phyloP scores from a whole-genome alignment of 1,140 invertebrate genomes.

The Drosophila kikkawai region DNA sequence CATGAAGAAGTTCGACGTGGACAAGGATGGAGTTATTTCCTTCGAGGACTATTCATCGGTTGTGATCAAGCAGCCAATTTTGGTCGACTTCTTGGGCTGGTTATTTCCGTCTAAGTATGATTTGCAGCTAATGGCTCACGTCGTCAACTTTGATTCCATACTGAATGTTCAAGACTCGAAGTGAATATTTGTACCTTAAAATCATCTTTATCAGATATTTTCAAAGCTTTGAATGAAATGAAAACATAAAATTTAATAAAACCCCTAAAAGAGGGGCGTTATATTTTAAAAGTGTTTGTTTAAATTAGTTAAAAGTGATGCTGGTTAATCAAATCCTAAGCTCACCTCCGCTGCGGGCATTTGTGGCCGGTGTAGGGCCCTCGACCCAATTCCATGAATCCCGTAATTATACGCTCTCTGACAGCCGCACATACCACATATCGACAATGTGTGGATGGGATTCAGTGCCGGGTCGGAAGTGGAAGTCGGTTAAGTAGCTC shows the following conservation, averaged over 20 bases:
- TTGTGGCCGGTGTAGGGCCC: slow-evolving; percentile 49
- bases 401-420: slow-evolving; percentile 36
- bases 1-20: slow-evolving; percentile 90
- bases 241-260: neutral
- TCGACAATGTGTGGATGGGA: slow-evolving; percentile 20
- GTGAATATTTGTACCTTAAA: neutral
- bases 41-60: slow-evolving; percentile 89
- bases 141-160: slow-evolving; percentile 35
- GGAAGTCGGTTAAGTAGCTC: slow-evolving; percentile 74
- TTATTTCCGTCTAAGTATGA: slow-evolving; percentile 87
- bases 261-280: no score
- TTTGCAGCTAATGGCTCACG: slow-evolving; percentile 27
- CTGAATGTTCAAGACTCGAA: neutral
- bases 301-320: slow-evolving; percentile 1
- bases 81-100: slow-evolving; percentile 91
- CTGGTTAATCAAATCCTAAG: slow-evolving; percentile 11
- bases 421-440: slow-evolving; percentile 18
- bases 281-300: neutral
- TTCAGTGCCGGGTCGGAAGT: slow-evolving; percentile 27
- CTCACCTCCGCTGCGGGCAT: slow-evolving; percentile 26
- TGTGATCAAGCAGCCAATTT: slow-evolving; percentile 88
- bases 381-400: slow-evolving; percentile 64
- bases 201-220: neutral
- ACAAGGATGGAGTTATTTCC: slow-evolving; percentile 91
- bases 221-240: neutral